phyloP scores from a whole-genome alignment of 2,797 vertebrate species.

The Cynodonichthys magdalenae region DNA sequence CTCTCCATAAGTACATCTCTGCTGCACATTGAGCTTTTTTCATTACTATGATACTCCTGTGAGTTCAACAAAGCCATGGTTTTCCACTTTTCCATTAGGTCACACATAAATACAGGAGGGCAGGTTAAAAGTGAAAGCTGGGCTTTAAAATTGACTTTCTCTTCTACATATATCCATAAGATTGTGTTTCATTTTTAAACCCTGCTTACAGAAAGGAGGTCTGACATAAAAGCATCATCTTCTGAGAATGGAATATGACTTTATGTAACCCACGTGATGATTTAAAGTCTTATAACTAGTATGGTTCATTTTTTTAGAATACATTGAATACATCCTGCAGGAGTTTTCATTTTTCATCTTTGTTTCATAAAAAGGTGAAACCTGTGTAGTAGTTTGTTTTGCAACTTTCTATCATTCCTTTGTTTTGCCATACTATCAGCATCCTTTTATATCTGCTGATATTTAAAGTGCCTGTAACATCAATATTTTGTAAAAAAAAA shows the following conservation, averaged over 20 bases:
- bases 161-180: constrained; percentile 16
- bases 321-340: not conserved
- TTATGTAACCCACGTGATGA: constrained; percentile 31
- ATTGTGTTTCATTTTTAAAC: constrained; percentile 55
- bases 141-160: constrained; percentile 39
- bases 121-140: constrained; percentile 37
- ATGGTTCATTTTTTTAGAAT: not conserved
- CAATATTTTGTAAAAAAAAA: too few species aligned
- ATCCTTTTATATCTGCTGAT: too few species aligned
- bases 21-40: constrained; percentile 26
- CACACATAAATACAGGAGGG: constrained; percentile 12
- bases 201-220: constrained; percentile 36
- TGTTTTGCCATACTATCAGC: too few species aligned
- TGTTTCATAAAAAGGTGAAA: too few species aligned
- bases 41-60: constrained; percentile 24
- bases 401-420: too few species aligned
- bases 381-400: not conserved
- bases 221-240: constrained; percentile 41
- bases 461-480: too few species aligned
- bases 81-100: constrained; percentile 5
- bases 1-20: constrained; percentile 33
- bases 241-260: constrained; percentile 20
- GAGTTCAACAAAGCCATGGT: constrained; percentile 35
- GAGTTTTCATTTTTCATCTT: too few species aligned
- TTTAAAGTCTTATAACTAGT: constrained; percentile 14